phyloP scores from a whole-genome alignment of 1,140 invertebrate genomes.

The Apis cerana region DNA sequence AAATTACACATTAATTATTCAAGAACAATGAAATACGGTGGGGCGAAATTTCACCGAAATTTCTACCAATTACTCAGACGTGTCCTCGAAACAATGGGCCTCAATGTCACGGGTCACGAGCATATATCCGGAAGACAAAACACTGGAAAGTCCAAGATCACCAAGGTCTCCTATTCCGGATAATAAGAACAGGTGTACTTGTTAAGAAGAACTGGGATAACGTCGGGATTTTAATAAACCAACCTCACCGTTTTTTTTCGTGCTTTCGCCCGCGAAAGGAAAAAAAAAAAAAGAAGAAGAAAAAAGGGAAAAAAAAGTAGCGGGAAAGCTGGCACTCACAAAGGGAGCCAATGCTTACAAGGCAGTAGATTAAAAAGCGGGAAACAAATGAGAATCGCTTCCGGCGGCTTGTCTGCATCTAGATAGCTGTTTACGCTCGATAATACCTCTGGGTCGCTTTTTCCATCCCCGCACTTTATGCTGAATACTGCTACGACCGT shows the following conservation, averaged over 20 bases:
- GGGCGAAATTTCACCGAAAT: not conserved
- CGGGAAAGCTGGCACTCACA: constrained; percentile 29
- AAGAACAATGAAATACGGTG: too few relatives aligned
- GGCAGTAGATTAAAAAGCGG: constrained; percentile 64
- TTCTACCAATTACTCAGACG: not conserved
- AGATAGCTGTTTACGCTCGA: constrained; percentile 61
- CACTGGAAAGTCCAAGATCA: too few relatives aligned
- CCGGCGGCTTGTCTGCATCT: constrained; percentile 56
- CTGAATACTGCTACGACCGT: not conserved
- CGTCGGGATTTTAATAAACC: constrained; percentile 46
- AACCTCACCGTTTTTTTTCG: not conserved
- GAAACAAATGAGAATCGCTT: constrained; percentile 73
- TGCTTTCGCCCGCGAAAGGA: not conserved
- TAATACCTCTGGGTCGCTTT: constrained; percentile 33
- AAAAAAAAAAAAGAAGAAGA: not conserved
- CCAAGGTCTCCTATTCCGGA: not conserved
- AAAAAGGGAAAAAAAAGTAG: not conserved
- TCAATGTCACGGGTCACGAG: too few relatives aligned
- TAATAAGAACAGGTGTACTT: constrained; percentile 12
- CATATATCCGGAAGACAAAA: not conserved
- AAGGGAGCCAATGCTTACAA: constrained; percentile 28
- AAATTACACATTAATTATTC: not conserved
- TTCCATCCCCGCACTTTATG: not conserved
- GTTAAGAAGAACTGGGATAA: constrained; percentile 18
- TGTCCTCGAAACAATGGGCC: not conserved